A percentile compares a stretch with the other conserved stretches of the same genome.
phyloP scores from a whole-genome alignment of 2,113 vertebrate species.

The sheep (Ovis aries) region DNA sequence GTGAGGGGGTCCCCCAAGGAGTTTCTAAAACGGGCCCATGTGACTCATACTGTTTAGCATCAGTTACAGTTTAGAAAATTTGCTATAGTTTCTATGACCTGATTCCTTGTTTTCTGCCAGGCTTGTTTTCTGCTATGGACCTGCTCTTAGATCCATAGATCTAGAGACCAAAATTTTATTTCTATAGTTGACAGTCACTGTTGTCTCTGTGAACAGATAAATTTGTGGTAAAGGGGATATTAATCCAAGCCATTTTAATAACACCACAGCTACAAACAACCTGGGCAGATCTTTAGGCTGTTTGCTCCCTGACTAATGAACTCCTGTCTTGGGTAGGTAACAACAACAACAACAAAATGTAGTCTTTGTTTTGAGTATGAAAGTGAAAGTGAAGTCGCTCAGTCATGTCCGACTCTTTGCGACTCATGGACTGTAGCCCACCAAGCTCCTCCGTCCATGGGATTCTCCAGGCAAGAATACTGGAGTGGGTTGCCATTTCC shows the following conservation, averaged over 20 bases:
- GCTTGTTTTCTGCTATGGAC: neutral
- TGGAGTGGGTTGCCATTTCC: too few species aligned
- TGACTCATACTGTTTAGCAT: neutral
- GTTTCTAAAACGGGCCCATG: neutral
- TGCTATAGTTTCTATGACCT: neutral
- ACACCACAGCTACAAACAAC: neutral
- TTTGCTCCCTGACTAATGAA: neutral
- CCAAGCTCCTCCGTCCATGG: too few species aligned
- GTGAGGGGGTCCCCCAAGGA: neutral
- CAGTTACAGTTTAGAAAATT: neutral
- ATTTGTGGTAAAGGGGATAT: neutral
- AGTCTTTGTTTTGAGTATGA: conserved; percentile 36
- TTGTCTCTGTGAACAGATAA: neutral
- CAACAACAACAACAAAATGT: neutral
- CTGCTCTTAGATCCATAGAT: neutral
- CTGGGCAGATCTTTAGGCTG: neutral
- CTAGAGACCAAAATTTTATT: neutral
- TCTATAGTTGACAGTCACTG: neutral
- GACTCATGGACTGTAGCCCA: too few species aligned
- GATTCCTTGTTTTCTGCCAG: neutral
- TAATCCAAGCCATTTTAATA: neutral
- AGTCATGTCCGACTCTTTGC: too few species aligned
- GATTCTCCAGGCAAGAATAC: too few species aligned
- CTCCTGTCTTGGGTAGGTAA: neutral
- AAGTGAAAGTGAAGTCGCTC: neutral